These are phyloP conservation scores for Griposia aprilina DNA, from an alignment of 2,888 invertebrate species.

Conservation along the genomic window DNA sequence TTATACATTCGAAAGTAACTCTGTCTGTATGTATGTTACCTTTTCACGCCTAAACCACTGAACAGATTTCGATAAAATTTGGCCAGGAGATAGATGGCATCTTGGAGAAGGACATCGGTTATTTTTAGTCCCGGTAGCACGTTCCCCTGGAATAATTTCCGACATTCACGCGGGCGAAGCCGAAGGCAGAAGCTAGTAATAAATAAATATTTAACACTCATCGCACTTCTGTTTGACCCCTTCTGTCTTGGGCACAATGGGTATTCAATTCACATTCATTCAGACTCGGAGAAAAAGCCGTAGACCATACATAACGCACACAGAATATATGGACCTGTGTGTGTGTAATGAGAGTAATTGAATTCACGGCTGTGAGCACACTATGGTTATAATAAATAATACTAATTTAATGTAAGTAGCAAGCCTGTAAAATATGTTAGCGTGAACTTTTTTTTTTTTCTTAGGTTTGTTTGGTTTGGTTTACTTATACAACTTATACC, in stretches of 20 bases:
- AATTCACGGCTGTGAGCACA: not conserved
- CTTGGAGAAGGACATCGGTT: no score
- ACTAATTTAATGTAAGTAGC: not conserved
- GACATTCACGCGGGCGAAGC: no score
- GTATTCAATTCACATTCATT: conserved; percentile 31
- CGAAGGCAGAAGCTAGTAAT: no score
- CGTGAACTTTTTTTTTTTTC: not conserved
- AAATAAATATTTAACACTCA: conserved; percentile 1
- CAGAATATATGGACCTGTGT: not conserved
- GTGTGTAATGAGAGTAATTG: not conserved
- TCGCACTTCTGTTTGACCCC: not conserved
- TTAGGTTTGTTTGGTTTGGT: no score
- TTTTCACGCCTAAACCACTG: no score
- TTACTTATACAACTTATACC: not conserved
- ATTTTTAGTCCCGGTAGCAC: no score
- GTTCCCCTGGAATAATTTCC: no score
- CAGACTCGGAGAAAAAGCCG: conserved; percentile 4
- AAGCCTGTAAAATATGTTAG: not conserved
- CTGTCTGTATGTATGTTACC: no score
- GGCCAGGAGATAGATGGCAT: no score
- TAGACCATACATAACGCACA: not conserved
- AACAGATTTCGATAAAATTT: no score
- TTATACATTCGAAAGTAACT: no score
- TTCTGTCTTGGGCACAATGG: not conserved
- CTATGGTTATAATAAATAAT: not conserved